These are phyloP conservation scores for Battus philenor DNA, from an alignment of 1,140 invertebrate genomes.

Conservation along the genomic window DNA sequence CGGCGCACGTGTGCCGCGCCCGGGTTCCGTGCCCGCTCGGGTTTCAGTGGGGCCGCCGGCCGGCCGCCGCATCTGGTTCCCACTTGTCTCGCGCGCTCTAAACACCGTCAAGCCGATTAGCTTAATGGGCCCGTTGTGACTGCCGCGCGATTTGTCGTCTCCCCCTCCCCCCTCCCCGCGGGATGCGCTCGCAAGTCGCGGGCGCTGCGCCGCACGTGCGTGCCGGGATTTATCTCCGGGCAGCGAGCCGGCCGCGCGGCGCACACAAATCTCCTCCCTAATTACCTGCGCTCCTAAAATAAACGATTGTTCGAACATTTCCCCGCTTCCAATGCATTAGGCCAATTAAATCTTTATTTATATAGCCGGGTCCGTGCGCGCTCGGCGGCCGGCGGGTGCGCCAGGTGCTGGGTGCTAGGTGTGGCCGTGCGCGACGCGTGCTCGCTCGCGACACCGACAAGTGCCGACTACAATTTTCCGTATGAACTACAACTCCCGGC, in stretches of 20 bases:
- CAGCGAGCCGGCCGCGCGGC: not conserved
- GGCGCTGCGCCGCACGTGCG: not conserved
- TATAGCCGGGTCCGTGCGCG: too few species aligned
- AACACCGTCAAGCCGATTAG: not conserved
- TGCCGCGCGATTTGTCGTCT: conserved; percentile 1
- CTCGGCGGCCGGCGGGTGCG: too few species aligned
- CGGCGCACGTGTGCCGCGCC: conserved; percentile 1
- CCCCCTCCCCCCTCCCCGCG: too few species aligned
- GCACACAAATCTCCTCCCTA: conserved; percentile 4
- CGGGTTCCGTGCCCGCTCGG: not conserved
- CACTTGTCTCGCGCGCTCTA: not conserved
- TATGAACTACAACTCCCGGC: too few species aligned
- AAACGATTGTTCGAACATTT: conserved; percentile 9
- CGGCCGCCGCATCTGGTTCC: conserved; percentile 1
- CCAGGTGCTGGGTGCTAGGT: too few species aligned
- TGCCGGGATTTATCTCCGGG: not conserved
- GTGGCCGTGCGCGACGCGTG: too few species aligned
- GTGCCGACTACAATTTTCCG: too few species aligned
- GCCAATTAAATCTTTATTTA: conserved; percentile 6
- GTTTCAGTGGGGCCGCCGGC: not conserved
- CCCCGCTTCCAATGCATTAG: conserved; percentile 1
- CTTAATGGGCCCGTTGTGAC: not conserved
- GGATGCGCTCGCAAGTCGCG: too few species aligned
- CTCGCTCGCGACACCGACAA: too few species aligned
- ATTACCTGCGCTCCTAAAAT: conserved; percentile 1